phyloP scores from a whole-genome alignment of 2,113 vertebrate species.

The Balaenoptera acutorostrata region DNA sequence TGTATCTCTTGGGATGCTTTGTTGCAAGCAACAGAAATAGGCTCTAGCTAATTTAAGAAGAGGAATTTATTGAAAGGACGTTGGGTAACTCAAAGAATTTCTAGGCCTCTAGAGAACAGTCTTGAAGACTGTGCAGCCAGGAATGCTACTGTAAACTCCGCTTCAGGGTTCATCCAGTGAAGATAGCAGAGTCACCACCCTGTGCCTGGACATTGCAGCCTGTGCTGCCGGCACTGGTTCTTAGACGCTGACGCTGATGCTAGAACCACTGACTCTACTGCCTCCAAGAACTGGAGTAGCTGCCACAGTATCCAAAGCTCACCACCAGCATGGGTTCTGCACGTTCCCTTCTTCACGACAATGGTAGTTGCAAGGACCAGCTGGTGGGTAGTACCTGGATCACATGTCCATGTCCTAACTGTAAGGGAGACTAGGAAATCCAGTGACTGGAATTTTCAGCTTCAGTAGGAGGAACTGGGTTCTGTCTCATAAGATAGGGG shows the following conservation, averaged over 20 bases:
- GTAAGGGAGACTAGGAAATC: background rate
- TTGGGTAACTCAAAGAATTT: slow-evolving; percentile 28
- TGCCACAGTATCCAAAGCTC: background rate
- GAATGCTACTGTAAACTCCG: background rate
- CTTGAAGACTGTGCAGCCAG: background rate
- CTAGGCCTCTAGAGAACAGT: background rate
- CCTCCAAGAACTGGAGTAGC: background rate
- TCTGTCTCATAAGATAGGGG: background rate
- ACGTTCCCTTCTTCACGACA: background rate
- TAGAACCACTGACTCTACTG: background rate
- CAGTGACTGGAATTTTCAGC: background rate
- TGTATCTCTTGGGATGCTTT: slow-evolving; percentile 34
- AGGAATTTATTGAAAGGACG: slow-evolving; percentile 54
- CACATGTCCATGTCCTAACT: background rate
- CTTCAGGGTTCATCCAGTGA: background rate
- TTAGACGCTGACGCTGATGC: accelerated
- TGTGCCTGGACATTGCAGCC: accelerated
- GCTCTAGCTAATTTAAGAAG: slow-evolving; percentile 38
- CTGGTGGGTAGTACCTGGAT: background rate
- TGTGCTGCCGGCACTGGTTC: too few species aligned
- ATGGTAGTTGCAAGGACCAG: background rate
- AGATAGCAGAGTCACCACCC: background rate
- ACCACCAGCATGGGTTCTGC: background rate
- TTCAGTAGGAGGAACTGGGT: background rate
- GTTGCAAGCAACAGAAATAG: slow-evolving; percentile 54